Evolutionary conservation across 2,113 vertebrate species (phyloP).

Genomic region (Lamprotornis superbus): DNA sequence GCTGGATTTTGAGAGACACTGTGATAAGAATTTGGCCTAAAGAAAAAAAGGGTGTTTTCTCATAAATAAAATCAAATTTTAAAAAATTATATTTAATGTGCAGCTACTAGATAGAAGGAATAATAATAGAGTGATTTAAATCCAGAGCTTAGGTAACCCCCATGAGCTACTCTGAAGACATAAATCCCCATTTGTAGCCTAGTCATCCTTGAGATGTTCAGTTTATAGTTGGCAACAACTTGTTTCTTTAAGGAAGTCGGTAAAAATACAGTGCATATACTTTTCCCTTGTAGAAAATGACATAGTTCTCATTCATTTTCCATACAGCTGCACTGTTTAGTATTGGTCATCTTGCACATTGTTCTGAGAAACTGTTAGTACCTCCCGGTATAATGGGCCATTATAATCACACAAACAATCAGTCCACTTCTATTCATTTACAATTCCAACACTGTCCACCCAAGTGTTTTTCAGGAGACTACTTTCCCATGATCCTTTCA

Average conservation of each 20-base stretch:
- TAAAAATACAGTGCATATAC: background rate
- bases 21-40: background rate
- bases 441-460: conserved; percentile 22
- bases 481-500: conserved; percentile 6
- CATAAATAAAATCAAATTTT: background rate
- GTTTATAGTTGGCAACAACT: background rate
- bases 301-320: background rate
- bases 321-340: conserved; percentile 1
- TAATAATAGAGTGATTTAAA: background rate
- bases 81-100: background rate
- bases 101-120: background rate
- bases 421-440: background rate
- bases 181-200: background rate
- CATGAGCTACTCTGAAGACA: background rate
- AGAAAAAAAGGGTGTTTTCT: background rate
- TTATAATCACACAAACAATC: conserved; percentile 29
- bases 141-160: background rate
- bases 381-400: background rate
- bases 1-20: background rate
- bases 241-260: background rate
- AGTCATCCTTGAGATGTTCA: background rate
- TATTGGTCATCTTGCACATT: background rate
- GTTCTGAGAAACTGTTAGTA: conserved; percentile 24
- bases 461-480: conserved; percentile 9
- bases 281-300: background rate